These are phyloP conservation scores for Globodera rostochiensis DNA, from an alignment of 1,140 invertebrate genomes.

Conservation along the genomic window DNA sequence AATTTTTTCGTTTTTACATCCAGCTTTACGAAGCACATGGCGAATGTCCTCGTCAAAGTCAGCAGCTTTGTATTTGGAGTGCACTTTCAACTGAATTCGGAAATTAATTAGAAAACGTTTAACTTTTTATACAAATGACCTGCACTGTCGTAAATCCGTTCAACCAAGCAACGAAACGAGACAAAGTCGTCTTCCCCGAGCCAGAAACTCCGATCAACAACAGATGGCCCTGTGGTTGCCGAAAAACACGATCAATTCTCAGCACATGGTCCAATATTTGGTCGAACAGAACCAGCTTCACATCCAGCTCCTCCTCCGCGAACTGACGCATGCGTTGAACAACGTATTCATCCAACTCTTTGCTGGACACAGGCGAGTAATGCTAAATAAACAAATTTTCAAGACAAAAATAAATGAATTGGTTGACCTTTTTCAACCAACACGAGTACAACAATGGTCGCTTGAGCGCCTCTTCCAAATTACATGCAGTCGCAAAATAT, in stretches of 20 bases:
- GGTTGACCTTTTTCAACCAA: constrained; percentile 77
- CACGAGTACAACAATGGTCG: constrained; percentile 96
- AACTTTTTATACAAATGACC: constrained; percentile 69
- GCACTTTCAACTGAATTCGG: constrained; percentile 73
- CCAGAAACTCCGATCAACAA: constrained; percentile 95
- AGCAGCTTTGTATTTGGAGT: constrained; percentile 96
- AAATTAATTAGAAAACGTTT: background rate
- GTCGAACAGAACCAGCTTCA: constrained; percentile 94
- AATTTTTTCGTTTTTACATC: constrained; percentile 97
- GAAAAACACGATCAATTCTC: constrained; percentile 95
- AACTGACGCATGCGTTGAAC: constrained; percentile 96
- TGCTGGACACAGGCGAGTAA: constrained; percentile 91
- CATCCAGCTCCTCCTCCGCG: constrained; percentile 98
- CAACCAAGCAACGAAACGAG: constrained; percentile 99
- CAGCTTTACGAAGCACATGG: constrained; percentile 85
- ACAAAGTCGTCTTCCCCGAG: constrained; percentile 96
- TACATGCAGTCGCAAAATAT: constrained; percentile 86
- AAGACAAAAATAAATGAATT: background rate
- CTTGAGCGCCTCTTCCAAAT: constrained; percentile 76
- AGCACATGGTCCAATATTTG: constrained; percentile 97
- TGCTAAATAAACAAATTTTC: constrained; percentile 69
- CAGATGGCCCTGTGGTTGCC: constrained; percentile 92
- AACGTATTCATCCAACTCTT: constrained; percentile 92
- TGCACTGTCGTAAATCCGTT: constrained; percentile 98
- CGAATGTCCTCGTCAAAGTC: constrained; percentile 99